Evolutionary conservation across 2,888 invertebrate species (phyloP).

Genomic region (Geophilus truncorum): DNA sequence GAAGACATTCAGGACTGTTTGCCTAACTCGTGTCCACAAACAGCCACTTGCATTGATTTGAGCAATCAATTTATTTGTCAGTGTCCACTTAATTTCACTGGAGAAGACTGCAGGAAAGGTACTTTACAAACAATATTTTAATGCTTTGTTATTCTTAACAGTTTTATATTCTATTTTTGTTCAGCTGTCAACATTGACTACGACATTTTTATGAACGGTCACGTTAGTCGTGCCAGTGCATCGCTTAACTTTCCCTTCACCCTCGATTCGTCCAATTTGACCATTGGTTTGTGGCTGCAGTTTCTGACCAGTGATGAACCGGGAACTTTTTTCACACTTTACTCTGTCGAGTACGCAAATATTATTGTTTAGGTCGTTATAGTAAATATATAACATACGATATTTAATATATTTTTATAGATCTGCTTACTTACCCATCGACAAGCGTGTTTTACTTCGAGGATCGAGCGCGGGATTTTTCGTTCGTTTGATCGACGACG

Average conservation of each 20-base stretch:
- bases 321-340: constrained; percentile 89
- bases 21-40: constrained; percentile 89
- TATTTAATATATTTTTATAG: too few relatives aligned
- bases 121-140: constrained; percentile 46
- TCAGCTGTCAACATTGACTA: constrained; percentile 96
- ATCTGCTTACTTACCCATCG: constrained; percentile 60
- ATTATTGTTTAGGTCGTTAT: background rate
- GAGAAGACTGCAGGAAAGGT: constrained; percentile 94
- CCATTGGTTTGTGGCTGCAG: constrained; percentile 94
- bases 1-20: constrained; percentile 87
- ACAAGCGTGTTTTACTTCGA: constrained; percentile 74
- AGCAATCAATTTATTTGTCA: constrained; percentile 90
- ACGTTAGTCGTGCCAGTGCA: constrained; percentile 77
- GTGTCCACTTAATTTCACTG: constrained; percentile 94
- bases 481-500: constrained; percentile 79
- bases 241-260: constrained; percentile 89
- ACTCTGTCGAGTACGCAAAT: constrained; percentile 68
- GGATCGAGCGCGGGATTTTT: constrained; percentile 90
- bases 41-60: constrained; percentile 85
- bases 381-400: too few relatives aligned
- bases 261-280: constrained; percentile 66
- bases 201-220: constrained; percentile 89
- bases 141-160: background rate
- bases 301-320: constrained; percentile 86
- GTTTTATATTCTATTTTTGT: constrained; percentile 44